Conservation (phyloP, 30 jellyfish, hydroid and myxozoan species). For the Clytia hemisphaerica region DNA sequence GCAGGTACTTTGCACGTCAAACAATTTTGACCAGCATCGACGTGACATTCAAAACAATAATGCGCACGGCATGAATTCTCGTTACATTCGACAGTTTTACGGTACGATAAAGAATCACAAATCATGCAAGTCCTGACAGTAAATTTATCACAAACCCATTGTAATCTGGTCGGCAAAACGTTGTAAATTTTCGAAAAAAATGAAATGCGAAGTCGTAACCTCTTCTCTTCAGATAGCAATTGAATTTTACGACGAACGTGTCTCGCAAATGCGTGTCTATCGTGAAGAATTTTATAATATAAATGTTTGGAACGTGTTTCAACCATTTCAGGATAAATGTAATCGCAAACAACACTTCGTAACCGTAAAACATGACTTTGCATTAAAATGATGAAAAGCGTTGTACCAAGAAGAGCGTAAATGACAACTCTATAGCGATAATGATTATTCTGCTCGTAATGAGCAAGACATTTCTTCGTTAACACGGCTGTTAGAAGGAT, state of each 20-base stretch:
- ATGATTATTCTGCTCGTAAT: conserved; percentile 8
- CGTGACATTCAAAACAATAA: conserved; percentile 75
- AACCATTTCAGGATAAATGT: conserved; percentile 62
- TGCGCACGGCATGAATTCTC: conserved; percentile 63
- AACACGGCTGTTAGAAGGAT: conserved; percentile 15
- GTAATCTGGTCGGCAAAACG: conserved; percentile 42
- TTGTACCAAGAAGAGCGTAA: conserved; percentile 36
- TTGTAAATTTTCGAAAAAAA: conserved; percentile 43
- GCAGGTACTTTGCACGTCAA: conserved; percentile 29
- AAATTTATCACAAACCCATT: conserved; percentile 22
- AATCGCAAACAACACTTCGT: conserved; percentile 83
- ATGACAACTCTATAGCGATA: neutral
- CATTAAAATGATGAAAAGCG: conserved; percentile 22
- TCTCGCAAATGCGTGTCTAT: conserved; percentile 69
- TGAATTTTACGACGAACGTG: conserved; percentile 59
- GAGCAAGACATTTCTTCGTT: conserved; percentile 9
- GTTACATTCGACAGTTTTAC: conserved; percentile 52
- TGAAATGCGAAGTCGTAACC: conserved; percentile 50
- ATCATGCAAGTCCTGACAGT: conserved; percentile 81
- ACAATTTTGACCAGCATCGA: conserved; percentile 85
- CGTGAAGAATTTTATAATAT: conserved; percentile 74
- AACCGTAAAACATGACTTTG: conserved; percentile 70
- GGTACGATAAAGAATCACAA: conserved; percentile 52
- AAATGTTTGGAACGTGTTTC: conserved; percentile 62
- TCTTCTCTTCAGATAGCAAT: conserved; percentile 69